These are phyloP conservation scores for human (Homo sapiens) DNA, from an alignment of 2,113 vertebrate species.

Conservation along the genomic window GRCh38 chrX:132186501-132187000, in stretches of 20 bases:
- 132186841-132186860: constrained; percentile 23
- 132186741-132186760: background rate
- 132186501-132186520: constrained; percentile 18
- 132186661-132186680: constrained; percentile 21
- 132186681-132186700: background rate
- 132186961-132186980: background rate
- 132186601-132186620: background rate
- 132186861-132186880: constrained; percentile 20
- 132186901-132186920: background rate
- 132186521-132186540: constrained; percentile 53
- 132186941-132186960: background rate
- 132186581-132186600: constrained; percentile 42
- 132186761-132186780: constrained; percentile 43
- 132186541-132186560: constrained; percentile 34
- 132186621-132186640: background rate
- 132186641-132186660: background rate
- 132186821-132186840: constrained; percentile 46
- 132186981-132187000: background rate
- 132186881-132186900: background rate
- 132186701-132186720: background rate
- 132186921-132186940: background rate
- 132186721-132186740: background rate
- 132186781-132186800: background rate
- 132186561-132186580: constrained; percentile 18
- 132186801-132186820: constrained; percentile 31